Evolutionary conservation across 1,140 invertebrate genomes (phyloP).

Genomic region (Zaprionus tsacasi): DNA sequence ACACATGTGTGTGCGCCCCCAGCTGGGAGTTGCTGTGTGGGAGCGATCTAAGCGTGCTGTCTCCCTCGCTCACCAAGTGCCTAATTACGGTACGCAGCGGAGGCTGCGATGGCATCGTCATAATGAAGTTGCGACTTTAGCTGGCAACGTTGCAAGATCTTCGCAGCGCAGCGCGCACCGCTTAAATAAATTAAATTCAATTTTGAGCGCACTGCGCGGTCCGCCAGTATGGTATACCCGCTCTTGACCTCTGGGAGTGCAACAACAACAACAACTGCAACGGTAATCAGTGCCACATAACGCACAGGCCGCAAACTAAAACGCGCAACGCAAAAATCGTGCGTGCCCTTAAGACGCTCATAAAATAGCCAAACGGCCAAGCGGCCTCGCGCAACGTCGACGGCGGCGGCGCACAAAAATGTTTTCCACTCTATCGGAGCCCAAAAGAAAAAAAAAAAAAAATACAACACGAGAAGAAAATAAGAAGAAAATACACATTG

Average conservation of each 20-base stretch:
- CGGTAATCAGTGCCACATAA: slow-evolving; percentile 80
- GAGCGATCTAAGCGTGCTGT: background rate
- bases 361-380: slow-evolving; percentile 67
- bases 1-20: background rate
- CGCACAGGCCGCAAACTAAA: slow-evolving; percentile 68
- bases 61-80: background rate
- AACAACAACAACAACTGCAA: slow-evolving; percentile 42
- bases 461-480: slow-evolving; percentile 7
- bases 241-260: slow-evolving; percentile 32
- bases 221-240: slow-evolving; percentile 44
- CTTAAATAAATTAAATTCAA: slow-evolving; percentile 78
- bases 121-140: slow-evolving; percentile 9
- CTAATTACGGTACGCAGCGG: slow-evolving; percentile 27
- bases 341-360: slow-evolving; percentile 80
- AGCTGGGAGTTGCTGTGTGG: background rate
- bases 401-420: slow-evolving; percentile 53
- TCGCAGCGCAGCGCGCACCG: slow-evolving; percentile 12
- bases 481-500: slow-evolving; percentile 21
- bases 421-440: slow-evolving; percentile 55
- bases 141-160: slow-evolving; percentile 12
- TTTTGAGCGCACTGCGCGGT: slow-evolving; percentile 59
- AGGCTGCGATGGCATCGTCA: background rate
- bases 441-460: slow-evolving; percentile 39
- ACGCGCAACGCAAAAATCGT: slow-evolving; percentile 80
- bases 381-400: background rate